Conservation (phyloP, 2,113 vertebrate genomes). For the Scophthalmus maximus region DNA sequence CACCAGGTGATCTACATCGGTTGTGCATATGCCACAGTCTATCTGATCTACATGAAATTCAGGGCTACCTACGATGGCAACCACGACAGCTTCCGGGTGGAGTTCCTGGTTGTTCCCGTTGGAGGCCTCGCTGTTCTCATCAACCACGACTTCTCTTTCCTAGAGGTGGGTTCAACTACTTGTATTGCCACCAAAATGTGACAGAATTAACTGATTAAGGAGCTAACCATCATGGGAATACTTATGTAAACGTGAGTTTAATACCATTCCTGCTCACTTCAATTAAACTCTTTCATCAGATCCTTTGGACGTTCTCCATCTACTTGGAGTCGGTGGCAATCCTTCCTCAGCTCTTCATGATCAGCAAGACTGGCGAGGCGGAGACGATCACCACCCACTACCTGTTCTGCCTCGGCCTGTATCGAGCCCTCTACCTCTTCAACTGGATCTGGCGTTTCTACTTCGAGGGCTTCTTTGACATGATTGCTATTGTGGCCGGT, state of each 20-base stretch:
- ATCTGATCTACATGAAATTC: constrained; percentile 97
- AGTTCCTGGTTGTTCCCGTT: constrained; percentile 97
- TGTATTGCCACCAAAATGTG: not conserved
- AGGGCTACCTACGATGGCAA: constrained; percentile 98
- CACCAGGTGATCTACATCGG: constrained; percentile 94
- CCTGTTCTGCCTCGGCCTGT: constrained; percentile 96
- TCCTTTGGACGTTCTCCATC: constrained; percentile 99
- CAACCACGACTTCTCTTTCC: constrained; percentile 95
- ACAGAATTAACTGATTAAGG: accelerated
- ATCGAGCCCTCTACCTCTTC: constrained; percentile 95
- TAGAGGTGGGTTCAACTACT: constrained; percentile 87
- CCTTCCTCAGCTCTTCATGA: constrained; percentile 98
- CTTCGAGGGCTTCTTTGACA: constrained; percentile 98
- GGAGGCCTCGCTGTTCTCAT: constrained; percentile 95
- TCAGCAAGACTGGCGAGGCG: constrained; percentile 98
- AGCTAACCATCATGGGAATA: no score
- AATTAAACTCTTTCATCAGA: constrained; percentile 86
- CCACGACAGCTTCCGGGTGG: constrained; percentile 96
- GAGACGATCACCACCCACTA: constrained; percentile 99
- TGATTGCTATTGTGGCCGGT: constrained; percentile 97
- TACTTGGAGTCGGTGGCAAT: constrained; percentile 98
- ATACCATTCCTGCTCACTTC: not conserved
- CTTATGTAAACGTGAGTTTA: not conserved
- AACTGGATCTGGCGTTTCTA: constrained; percentile 99
- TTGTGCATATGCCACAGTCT: constrained; percentile 93